Base-by-base conservation (phyloP, 2,888 invertebrate genomes). In the Drosophila robusta region DNA sequence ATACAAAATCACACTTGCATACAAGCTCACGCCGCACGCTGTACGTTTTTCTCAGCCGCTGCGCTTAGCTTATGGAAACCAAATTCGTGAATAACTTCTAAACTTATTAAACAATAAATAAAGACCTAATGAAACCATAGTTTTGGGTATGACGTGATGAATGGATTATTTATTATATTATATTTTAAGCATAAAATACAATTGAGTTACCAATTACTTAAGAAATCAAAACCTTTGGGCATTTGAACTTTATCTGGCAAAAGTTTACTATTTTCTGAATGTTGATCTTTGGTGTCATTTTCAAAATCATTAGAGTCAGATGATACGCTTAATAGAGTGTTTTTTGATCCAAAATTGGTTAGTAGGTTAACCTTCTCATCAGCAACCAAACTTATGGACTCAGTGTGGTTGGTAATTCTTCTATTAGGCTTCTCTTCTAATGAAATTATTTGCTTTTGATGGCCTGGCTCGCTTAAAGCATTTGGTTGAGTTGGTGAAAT, bases 211-310 rank as follows among this genome's bases (percentile, higher is more conserved):
- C 69, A 81, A 65, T 66, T 78, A 42, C 72, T 80, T 55, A 41
- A 75, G 70, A 87, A 85, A 55, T 75, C 79, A 49, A 73, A 86
- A 7, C 73, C 67, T 16, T 78, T 84, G 1, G 90, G 90, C 5
- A 83, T 80, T 63, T 89, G 71, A 38, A 75, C 44, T 34, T 70
- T 50, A 4, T 62, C 50, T 8, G 72, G 60, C 47, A 87, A 51
- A 34, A 82, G 68, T 56, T 78, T 57, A 11, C 49, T 34, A 5
- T 58, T 70, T 36, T 82, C 82, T 9, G 70, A 70, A 16, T 75
- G 34, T 26, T 56, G 54, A 4, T 75, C 78, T 70, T 80, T 87
- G 44, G 56, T 56, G 12, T 70, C 58, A 22, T 51, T 70, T 47
- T 83, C 77, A n/a, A 57, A 89, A 90, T 14, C 70, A 26, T 54